Conservation (phyloP, 2,113 vertebrate genomes). For the Megaceryle maxima region DNA sequence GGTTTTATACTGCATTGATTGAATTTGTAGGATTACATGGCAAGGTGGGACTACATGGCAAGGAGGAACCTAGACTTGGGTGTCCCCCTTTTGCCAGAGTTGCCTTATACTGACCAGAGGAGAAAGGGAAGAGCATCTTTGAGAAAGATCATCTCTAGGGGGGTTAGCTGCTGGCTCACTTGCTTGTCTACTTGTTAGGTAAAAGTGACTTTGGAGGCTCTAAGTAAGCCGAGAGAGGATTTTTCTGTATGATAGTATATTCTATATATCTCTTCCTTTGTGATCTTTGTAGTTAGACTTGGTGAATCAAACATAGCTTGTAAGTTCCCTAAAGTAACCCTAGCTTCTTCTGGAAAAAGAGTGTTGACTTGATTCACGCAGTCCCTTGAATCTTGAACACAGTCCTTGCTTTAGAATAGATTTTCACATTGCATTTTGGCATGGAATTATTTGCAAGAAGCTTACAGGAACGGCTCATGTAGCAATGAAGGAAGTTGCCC, state of each 20-base stretch:
- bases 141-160: background rate
- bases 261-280: background rate
- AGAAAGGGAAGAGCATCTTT: background rate
- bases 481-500: background rate
- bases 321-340: background rate
- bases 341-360: background rate
- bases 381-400: background rate
- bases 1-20: background rate
- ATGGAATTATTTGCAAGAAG: background rate
- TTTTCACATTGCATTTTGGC: background rate
- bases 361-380: background rate
- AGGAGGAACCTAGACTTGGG: background rate
- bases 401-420: background rate
- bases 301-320: background rate
- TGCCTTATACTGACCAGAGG: background rate
- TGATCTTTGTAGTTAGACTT: background rate
- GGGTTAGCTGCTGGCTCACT: background rate
- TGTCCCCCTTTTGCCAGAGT: background rate
- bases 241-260: background rate
- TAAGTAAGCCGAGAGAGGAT: background rate
- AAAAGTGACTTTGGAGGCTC: background rate
- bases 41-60: background rate
- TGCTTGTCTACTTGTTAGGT: background rate
- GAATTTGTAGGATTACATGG: background rate
- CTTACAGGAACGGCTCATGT: accelerated